Percentiles rank a stretch among this genome's conserved stretches.
phyloP scores from a whole-genome alignment of 1,140 invertebrate species.

The Trichonephila inaurata region DNA sequence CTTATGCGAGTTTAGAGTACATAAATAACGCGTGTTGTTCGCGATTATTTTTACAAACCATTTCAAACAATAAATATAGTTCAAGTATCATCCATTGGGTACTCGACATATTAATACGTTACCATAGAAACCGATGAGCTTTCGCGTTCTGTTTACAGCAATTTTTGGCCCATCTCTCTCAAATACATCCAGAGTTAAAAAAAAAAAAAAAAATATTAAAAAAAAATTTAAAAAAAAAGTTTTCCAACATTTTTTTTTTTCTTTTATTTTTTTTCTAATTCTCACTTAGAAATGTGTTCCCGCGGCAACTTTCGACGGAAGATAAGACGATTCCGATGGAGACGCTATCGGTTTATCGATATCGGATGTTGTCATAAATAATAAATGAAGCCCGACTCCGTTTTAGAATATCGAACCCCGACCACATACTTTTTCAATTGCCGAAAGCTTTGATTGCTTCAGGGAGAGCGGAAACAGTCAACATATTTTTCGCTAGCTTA shows the following conservation, averaged over 20 bases:
- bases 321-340: neutral
- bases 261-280: neutral
- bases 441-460: neutral
- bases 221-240: too few relatives aligned
- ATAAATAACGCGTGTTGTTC: too few relatives aligned
- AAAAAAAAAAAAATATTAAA: neutral
- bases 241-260: neutral
- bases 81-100: too few relatives aligned
- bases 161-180: neutral
- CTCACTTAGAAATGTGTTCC: neutral
- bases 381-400: neutral
- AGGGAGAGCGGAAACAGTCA: neutral
- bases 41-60: too few relatives aligned
- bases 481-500: neutral
- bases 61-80: too few relatives aligned
- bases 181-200: neutral
- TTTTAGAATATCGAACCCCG: neutral
- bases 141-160: too few relatives aligned
- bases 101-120: too few relatives aligned
- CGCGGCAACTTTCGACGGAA: neutral
- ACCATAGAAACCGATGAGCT: too few relatives aligned
- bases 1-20: too few relatives aligned
- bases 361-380: constrained; percentile 1
- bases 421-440: neutral
- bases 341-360: constrained; percentile 22